A percentile compares a stretch with the other conserved stretches of the same genome.
phyloP scores from a whole-genome alignment of 1,140 invertebrate species.

The Tetragonula clypearis region DNA sequence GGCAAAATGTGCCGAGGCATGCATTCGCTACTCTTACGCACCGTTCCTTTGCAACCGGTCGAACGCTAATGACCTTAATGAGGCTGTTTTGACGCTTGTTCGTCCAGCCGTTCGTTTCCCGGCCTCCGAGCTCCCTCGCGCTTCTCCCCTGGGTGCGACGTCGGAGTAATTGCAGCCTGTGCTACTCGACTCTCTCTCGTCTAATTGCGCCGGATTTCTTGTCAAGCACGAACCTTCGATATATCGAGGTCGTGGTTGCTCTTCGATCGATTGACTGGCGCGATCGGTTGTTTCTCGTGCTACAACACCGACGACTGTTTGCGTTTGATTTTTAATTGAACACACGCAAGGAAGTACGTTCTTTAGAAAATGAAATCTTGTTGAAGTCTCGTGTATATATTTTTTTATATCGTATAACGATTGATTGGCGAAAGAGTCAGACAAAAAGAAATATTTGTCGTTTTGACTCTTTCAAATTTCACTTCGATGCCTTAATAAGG shows the following conservation, averaged over 20 bases:
- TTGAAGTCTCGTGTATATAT: too few relatives aligned
- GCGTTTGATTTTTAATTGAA: too few relatives aligned
- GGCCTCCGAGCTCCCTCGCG: slow-evolving; percentile 16
- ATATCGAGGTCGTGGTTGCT: slow-evolving; percentile 51
- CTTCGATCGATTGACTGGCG: slow-evolving; percentile 23
- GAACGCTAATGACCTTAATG: slow-evolving; percentile 72
- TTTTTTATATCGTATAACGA: too few relatives aligned
- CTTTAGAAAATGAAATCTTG: too few relatives aligned
- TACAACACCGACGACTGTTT: background rate
- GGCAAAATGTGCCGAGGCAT: slow-evolving; percentile 41
- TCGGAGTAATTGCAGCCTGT: slow-evolving; percentile 67
- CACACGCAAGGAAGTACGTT: too few relatives aligned
- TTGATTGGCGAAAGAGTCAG: too few relatives aligned
- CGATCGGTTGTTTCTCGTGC: background rate
- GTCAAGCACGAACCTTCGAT: slow-evolving; percentile 70
- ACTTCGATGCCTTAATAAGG: too few relatives aligned
- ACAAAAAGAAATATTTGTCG: too few relatives aligned
- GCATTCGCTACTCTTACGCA: slow-evolving; percentile 53
- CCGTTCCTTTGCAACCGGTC: slow-evolving; percentile 56
- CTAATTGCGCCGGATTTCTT: slow-evolving; percentile 74
- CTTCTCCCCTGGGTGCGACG: slow-evolving; percentile 35
- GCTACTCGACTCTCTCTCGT: slow-evolving; percentile 56
- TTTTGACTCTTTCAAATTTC: background rate
- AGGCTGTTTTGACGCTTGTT: slow-evolving; percentile 73
- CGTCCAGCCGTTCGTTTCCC: slow-evolving; percentile 42